Evolutionary conservation across 2,113 vertebrate species (phyloP).

Genomic region (Acrocephalus kingi): DNA sequence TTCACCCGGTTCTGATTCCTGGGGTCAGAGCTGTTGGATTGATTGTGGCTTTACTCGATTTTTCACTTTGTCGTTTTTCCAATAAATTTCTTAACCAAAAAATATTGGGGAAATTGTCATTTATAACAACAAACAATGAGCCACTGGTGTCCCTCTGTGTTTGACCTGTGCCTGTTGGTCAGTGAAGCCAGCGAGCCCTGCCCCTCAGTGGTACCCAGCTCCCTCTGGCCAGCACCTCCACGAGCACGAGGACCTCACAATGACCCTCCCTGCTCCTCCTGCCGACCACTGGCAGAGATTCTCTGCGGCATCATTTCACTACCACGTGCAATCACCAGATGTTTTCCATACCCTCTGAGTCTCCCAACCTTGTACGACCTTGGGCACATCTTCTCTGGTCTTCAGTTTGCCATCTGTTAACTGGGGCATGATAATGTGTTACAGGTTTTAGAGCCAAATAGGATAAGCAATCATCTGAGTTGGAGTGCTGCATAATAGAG

Average conservation of each 20-base stretch:
- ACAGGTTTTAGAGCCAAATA: slow-evolving; percentile 60
- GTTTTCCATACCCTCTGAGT: neutral
- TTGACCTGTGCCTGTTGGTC: neutral
- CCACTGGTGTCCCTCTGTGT: neutral
- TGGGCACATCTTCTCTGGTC: slow-evolving; percentile 40
- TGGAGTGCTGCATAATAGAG: neutral
- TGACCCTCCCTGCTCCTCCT: neutral
- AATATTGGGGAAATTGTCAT: too few relatives aligned
- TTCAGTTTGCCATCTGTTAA: slow-evolving; percentile 61
- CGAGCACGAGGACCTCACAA: neutral
- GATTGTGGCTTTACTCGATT: too few relatives aligned
- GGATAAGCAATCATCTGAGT: slow-evolving; percentile 43
- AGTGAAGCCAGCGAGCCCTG: neutral
- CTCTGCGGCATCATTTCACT: neutral
- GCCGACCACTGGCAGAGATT: neutral
- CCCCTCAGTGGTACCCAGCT: accelerated
- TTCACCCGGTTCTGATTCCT: too few relatives aligned
- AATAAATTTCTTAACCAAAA: too few relatives aligned
- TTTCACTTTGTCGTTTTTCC: too few relatives aligned
- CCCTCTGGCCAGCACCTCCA: neutral
- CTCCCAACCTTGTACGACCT: slow-evolving; percentile 17
- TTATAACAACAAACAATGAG: neutral
- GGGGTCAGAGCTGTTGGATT: too few relatives aligned
- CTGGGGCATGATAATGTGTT: slow-evolving; percentile 41
- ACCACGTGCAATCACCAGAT: neutral